Conservation (phyloP, 2,113 vertebrate genomes). For the Todiramphus chloris region DNA sequence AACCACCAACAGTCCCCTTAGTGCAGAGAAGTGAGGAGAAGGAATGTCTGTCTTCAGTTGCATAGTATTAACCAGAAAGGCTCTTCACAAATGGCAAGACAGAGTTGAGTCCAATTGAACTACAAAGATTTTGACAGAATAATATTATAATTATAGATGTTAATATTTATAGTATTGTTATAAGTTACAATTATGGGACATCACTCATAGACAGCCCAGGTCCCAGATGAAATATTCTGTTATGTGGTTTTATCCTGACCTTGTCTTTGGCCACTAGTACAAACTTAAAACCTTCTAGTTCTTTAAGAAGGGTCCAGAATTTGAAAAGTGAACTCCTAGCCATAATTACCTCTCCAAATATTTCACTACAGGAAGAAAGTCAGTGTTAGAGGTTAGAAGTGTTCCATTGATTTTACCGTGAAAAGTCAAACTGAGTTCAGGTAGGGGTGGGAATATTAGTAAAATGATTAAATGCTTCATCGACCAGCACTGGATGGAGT, state of each 20-base stretch:
- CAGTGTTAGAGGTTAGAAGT: neutral
- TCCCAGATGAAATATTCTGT: neutral
- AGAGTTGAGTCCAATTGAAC: neutral
- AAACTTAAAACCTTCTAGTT: neutral
- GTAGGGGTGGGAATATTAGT: neutral
- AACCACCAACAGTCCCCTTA: neutral
- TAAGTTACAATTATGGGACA: neutral
- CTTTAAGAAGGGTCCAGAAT: neutral
- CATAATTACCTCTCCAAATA: neutral
- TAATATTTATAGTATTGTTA: neutral
- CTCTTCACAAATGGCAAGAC: neutral
- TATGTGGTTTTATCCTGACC: neutral
- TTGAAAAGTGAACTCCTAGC: neutral
- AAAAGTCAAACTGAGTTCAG: neutral
- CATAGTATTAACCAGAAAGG: neutral
- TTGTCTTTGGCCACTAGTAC: neutral
- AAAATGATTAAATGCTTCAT: conserved; percentile 22
- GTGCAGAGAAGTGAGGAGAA: neutral
- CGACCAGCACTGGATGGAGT: neutral
- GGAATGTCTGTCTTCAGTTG: neutral
- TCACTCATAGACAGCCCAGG: neutral
- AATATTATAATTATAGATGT: too few relatives aligned
- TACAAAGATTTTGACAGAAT: neutral
- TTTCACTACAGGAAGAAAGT: neutral
- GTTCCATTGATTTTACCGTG: conserved; percentile 7